phyloP scores from a whole-genome alignment of 37 sponge, comb jelly and placozoan species.

The Chondrosia reniformis region DNA sequence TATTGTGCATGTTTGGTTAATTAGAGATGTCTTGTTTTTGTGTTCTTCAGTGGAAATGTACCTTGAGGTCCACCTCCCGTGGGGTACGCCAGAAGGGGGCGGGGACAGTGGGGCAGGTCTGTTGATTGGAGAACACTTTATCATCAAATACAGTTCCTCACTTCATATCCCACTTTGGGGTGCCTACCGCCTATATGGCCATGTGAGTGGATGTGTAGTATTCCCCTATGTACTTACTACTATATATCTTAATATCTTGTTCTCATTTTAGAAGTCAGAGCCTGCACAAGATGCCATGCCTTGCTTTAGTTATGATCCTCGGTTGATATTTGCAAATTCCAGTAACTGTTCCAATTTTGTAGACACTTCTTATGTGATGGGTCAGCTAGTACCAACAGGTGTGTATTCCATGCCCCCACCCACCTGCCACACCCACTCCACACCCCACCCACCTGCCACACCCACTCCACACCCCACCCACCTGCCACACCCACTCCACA shows the following conservation, averaged over 20 bases:
- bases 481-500: too few species aligned
- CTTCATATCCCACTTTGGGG: conserved; percentile 69
- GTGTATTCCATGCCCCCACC: background rate
- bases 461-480: too few species aligned
- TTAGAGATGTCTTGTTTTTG: too few species aligned
- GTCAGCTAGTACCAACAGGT: conserved; percentile 14
- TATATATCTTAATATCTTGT: too few species aligned
- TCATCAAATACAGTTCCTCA: conserved; percentile 48
- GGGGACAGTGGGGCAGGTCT: conserved; percentile 39
- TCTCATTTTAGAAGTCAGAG: background rate
- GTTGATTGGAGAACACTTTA: conserved; percentile 22
- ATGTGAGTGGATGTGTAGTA: conserved; percentile 7
- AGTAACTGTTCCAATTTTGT: background rate
- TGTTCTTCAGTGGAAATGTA: conserved; percentile 1
- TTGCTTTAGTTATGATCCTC: conserved; percentile 18
- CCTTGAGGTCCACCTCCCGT: conserved; percentile 28
- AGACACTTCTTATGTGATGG: background rate
- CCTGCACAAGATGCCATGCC: background rate
- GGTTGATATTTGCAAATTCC: background rate
- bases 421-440: too few species aligned
- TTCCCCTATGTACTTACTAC: background rate
- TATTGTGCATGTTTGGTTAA: too few species aligned
- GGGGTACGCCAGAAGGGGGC: conserved; percentile 53
- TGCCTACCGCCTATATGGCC: conserved; percentile 24
- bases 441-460: too few species aligned